Percentiles rank a stretch among this genome's conserved stretches.
Conservation (phyloP, 2,888 invertebrate genomes). For the Cephus runcator region DNA sequence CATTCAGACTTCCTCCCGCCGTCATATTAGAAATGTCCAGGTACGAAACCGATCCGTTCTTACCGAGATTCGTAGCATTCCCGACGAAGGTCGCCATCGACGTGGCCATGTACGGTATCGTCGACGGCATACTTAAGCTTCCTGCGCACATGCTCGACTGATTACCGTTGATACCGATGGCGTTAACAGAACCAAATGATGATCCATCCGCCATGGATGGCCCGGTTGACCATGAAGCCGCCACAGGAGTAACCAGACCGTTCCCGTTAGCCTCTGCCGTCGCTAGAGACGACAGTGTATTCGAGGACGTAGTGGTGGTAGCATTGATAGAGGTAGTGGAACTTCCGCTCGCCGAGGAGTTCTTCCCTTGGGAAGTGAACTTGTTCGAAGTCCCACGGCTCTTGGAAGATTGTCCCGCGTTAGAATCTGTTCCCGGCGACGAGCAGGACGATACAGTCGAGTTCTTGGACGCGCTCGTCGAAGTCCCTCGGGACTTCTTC, state of each 20-base stretch:
- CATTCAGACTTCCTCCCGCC: constrained; percentile 41
- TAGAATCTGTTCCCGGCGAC: neutral
- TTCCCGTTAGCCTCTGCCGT: constrained; percentile 14
- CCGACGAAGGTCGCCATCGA: constrained; percentile 63
- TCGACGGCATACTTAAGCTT: constrained; percentile 51
- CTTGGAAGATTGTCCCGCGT: constrained; percentile 25
- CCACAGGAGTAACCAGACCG: constrained; percentile 32
- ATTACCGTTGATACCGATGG: constrained; percentile 46
- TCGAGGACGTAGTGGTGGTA: constrained; percentile 21
- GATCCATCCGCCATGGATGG: constrained; percentile 50
- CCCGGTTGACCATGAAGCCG: constrained; percentile 43
- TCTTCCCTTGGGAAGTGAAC: constrained; percentile 1
- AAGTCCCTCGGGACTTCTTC: constrained; percentile 57
- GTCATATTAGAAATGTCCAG: constrained; percentile 64
- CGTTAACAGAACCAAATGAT: constrained; percentile 52
- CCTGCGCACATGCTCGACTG: constrained; percentile 52
- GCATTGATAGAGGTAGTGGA: constrained; percentile 6
- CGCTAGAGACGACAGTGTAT: constrained; percentile 9
- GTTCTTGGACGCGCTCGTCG: constrained; percentile 38
- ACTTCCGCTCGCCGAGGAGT: constrained; percentile 17
- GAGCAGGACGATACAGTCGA: constrained; percentile 3
- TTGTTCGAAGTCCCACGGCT: constrained; percentile 26
- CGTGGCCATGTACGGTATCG: constrained; percentile 61
- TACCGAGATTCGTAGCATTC: constrained; percentile 59
- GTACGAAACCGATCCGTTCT: constrained; percentile 60